Evolutionary conservation across 2,113 vertebrate species (phyloP).

Genomic region (Aythya baeri): DNA sequence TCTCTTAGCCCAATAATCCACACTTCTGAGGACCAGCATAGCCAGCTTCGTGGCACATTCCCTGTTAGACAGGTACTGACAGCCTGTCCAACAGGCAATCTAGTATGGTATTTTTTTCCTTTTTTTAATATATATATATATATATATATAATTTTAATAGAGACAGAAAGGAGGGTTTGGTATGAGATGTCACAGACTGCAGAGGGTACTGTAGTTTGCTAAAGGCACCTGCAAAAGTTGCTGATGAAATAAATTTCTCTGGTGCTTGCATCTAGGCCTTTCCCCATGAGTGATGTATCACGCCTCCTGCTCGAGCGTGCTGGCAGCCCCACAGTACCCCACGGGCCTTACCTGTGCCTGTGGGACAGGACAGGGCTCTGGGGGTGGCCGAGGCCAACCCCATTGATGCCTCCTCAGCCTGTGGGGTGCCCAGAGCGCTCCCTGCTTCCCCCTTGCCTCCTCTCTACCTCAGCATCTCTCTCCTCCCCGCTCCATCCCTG

Average conservation of each 20-base stretch:
- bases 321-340: neutral
- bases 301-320: rapidly evolving
- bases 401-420: neutral
- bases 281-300: neutral
- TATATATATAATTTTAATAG: neutral
- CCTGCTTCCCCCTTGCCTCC: neutral
- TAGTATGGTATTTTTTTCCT: neutral
- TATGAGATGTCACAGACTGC: neutral
- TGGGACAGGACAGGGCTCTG: rapidly evolving
- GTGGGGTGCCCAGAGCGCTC: rapidly evolving
- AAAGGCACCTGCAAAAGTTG: neutral
- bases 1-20: neutral
- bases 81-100: neutral
- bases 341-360: neutral
- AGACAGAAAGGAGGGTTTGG: neutral
- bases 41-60: neutral
- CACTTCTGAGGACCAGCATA: neutral
- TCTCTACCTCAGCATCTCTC: rapidly evolving
- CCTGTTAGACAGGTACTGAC: neutral
- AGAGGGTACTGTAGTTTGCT: neutral
- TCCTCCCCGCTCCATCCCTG: neutral
- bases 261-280: neutral
- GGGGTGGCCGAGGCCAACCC: rapidly evolving
- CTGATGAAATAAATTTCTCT: neutral
- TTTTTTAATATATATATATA: neutral